Base-by-base conservation (phyloP, 2,113 vertebrate species). In the Psophia crepitans region DNA sequence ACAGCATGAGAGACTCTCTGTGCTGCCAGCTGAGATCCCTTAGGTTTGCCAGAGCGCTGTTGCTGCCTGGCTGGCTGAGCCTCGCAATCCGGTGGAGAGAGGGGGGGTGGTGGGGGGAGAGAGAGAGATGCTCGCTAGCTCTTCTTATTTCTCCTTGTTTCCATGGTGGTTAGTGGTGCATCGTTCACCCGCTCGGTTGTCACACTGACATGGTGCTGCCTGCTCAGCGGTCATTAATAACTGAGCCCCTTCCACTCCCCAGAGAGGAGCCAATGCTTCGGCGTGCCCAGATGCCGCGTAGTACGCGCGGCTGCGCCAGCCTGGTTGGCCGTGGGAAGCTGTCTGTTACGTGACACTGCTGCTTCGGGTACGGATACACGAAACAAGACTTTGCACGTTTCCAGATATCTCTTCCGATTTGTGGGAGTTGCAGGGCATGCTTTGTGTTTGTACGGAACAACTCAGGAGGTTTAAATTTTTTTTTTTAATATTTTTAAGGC, bases 121-220 rank as follows among this genome's bases (percentile, higher is more conserved):
- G 75, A 84, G 83, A 93, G 97, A 78, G 83, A 73, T 94, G 94
- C 93, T 92, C 43, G 88, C 95, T 97, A 97, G 97, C 97, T 96
- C 84, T 92, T 96, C 96, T 87, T 82, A 53, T 84, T 98, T 91
- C 93, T 96, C 92, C 98, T 96, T 21, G 97, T 98, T 98, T 98
- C 98, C 98, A 98, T 98, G 98, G 98, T 97, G 98, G 98, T 97
- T 98, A 97, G 97, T 89, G 98, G 98, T 96, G 98, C 99, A 96
- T 97, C 97, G 97, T 97, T 97, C 98, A 92, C 97, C 98, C 97
- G 95, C 98, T 98, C 97, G 93, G 91, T 97, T 98, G 98, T 98
- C 99, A 98, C 98, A 98, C 93, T 98, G 99, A 97, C 98, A 98
- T 88, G 98, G 98, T 93, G 98, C 98, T 98, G 98, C 98, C 98